These are phyloP conservation scores for Oncorhynchus nerka DNA, from an alignment of 2,113 vertebrate genomes.

Conservation along the genomic window DNA sequence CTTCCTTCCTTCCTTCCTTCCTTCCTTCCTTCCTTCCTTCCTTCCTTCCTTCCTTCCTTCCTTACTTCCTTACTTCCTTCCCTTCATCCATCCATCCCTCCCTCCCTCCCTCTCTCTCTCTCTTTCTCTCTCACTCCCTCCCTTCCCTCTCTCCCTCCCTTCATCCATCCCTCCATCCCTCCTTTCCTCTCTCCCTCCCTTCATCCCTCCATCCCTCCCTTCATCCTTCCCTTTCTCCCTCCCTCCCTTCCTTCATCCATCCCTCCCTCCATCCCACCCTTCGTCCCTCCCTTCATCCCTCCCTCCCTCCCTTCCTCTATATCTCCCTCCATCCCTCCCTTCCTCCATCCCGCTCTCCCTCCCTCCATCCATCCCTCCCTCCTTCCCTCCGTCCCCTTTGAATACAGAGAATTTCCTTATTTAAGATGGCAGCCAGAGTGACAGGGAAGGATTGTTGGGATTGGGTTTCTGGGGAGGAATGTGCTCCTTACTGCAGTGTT, in stretches of 20 bases:
- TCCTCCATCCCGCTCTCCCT: background rate
- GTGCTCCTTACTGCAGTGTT: constrained; percentile 33
- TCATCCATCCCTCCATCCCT: background rate
- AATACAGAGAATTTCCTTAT: constrained; percentile 68
- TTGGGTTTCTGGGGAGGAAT: constrained; percentile 63
- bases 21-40: background rate
- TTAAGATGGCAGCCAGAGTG: constrained; percentile 54
- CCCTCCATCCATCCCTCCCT: no score
- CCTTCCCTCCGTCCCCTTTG: constrained; percentile 12
- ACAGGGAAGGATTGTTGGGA: constrained; percentile 32
- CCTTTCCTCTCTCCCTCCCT: background rate
- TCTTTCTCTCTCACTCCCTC: background rate
- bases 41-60: background rate
- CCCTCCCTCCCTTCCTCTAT: background rate
- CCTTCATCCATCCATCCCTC: background rate
- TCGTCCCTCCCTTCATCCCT: background rate
- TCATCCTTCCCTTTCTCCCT: background rate
- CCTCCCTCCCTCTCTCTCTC: background rate
- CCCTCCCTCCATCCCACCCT: background rate
- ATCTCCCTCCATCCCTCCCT: background rate
- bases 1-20: background rate
- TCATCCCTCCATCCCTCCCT: background rate
- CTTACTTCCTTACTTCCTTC: background rate
- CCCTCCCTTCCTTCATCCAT: background rate
- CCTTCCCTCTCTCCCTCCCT: background rate